Evolutionary conservation across 2,797 vertebrate species (phyloP), one percentile per base, ranked within the genome.

Genomic region (Jordanella pulchra): DNA sequence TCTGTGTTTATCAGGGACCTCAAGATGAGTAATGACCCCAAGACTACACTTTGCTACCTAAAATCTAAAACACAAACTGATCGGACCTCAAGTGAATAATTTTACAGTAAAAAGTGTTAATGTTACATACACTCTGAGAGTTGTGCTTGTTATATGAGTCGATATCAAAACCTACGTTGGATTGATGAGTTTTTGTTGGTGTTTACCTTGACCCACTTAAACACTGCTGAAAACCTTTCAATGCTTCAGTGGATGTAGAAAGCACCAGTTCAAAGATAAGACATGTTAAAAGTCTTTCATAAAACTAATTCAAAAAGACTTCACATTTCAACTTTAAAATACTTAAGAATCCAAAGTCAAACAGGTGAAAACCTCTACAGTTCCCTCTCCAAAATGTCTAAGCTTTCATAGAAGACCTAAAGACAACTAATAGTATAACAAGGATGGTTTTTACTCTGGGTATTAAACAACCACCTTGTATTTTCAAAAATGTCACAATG

Each of bases 401-500:
- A 47, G 42, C n/a, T 44, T 27, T 45, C 14, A 27, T 23, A 12
- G 42, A 18, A 15, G 10, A 10, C 18, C 30, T 7, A 23, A 44
- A n/a, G 23, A 7, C 9, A 54, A 68, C 14, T n/a, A 4, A 23
- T 0, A 28, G 10, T 51, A 67, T 27, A 10, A 28, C 25, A 27
- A 13, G 23, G 23, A 58, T 58, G 25, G 11, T 56, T 69, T 39
- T 15, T 17, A 48, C 14, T 32, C 3, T 58, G 54, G 12, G 27
- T 48, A 44, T n/a, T 56, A 44, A 35, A 15, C 45, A 45, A 12
- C n/a, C 28, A 60, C n/a, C 27, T 60, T 66, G 69, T 27, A 71
- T 65, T 0, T 27, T 30, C 11, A 64, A 56, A 77, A 28, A 70
- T 69, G 3, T 28, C 65, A 50, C 0, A 48, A 39, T 39, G 12